Conservation (phyloP, 2,888 invertebrate genomes). For the Antheraea assamensis region DNA sequence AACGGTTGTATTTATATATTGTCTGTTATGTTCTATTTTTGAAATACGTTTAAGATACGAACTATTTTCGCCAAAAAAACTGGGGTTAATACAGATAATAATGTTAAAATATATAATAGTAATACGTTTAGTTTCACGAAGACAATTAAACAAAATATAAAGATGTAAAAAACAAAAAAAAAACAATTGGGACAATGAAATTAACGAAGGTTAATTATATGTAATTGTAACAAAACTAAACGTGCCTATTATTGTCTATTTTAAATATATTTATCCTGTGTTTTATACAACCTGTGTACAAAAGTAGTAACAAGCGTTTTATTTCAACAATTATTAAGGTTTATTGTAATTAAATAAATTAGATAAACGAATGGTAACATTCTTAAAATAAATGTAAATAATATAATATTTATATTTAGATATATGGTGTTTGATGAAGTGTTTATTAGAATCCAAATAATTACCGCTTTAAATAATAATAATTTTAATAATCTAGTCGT, state of each 20-base stretch:
- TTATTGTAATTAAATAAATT: not conserved
- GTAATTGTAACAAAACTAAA: not conserved
- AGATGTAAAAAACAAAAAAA: too few species aligned
- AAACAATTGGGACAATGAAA: too few species aligned
- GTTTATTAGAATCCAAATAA: conserved; percentile 52
- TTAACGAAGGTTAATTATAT: not conserved
- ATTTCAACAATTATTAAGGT: not conserved
- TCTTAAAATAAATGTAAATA: conserved; percentile 4
- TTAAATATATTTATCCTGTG: not conserved
- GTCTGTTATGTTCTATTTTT: not conserved
- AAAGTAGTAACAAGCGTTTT: not conserved
- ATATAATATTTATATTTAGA: conserved; percentile 15
- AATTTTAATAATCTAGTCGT: conserved; percentile 31
- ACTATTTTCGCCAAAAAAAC: not conserved
- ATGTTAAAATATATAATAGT: too few species aligned
- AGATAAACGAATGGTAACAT: not conserved
- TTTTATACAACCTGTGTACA: conserved; percentile 9
- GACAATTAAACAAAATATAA: too few species aligned
- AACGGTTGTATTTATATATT: not conserved
- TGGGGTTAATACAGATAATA: not conserved
- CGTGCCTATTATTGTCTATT: not conserved
- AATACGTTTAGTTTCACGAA: too few species aligned
- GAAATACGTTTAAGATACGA: not conserved
- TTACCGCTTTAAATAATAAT: conserved; percentile 55
- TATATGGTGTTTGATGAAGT: not conserved